Percentiles rank a stretch among this genome's conserved stretches.
Conservation (phyloP, 2,113 vertebrate species). For the Tetrax tetrax region DNA sequence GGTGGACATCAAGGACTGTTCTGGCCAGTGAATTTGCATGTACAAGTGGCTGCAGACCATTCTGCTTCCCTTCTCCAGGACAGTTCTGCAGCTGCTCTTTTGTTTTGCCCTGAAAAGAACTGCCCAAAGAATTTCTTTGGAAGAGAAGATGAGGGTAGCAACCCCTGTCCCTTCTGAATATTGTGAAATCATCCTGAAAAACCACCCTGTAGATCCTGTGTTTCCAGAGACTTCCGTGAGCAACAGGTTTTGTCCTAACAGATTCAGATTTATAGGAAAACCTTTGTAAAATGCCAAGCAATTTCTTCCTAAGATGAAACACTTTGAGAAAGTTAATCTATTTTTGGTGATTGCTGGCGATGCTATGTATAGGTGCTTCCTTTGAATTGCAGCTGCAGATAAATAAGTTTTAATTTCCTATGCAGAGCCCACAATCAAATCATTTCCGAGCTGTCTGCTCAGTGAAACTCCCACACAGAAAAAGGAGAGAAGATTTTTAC, state of each 20-base stretch:
- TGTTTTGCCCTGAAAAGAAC: not conserved
- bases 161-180: not conserved
- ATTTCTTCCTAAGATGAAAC: not conserved
- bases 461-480: not conserved
- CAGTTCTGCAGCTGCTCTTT: not conserved
- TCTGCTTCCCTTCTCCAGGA: not conserved
- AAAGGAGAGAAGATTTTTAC: not conserved
- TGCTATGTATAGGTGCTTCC: not conserved
- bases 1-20: not conserved
- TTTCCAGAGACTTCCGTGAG: not conserved
- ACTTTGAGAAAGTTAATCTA: not conserved
- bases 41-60: not conserved
- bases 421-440: not conserved
- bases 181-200: not conserved
- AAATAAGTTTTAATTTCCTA: constrained; percentile 15
- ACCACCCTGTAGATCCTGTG: not conserved
- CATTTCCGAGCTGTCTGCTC: not conserved
- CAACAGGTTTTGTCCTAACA: not conserved
- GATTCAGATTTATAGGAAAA: not conserved
- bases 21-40: not conserved
- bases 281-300: not conserved
- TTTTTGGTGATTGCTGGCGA: not conserved
- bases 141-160: not conserved
- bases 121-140: not conserved
- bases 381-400: constrained; percentile 23